Conservation (phyloP, 2,113 vertebrate species). For the Peromyscus leucopus region DNA sequence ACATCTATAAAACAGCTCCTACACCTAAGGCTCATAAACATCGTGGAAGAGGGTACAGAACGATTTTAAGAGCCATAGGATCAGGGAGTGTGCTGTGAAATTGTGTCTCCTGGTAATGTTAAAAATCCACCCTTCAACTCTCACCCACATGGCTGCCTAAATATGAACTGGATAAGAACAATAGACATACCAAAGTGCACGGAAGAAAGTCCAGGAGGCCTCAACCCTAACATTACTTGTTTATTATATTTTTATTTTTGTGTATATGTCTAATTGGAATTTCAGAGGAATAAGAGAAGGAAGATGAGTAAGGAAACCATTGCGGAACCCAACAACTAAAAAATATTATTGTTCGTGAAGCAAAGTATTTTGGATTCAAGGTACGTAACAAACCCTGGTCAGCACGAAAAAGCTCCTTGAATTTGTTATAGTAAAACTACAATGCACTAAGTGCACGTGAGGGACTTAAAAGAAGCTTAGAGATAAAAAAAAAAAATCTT, state of each 20-base stretch:
- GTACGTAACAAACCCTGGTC: background rate
- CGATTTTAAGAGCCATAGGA: background rate
- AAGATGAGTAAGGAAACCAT: background rate
- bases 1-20: background rate
- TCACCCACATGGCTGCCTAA: background rate
- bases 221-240: background rate
- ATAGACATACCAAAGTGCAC: background rate
- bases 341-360: background rate
- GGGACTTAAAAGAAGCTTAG: background rate
- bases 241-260: background rate
- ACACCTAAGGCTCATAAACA: background rate
- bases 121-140: background rate
- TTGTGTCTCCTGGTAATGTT: background rate
- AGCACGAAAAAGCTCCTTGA: background rate
- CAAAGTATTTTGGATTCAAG: background rate
- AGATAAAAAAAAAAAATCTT: background rate
- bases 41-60: background rate
- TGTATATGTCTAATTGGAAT: background rate
- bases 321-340: background rate
- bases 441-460: background rate
- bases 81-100: background rate
- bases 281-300: constrained; percentile 13
- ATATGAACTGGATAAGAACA: background rate
- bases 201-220: background rate
- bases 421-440: background rate